A percentile compares a stretch with the other conserved stretches of the same genome.
These are phyloP conservation scores for Phrynosoma platyrhinos DNA, from an alignment of 2,113 vertebrate species.

Conservation along the genomic window DNA sequence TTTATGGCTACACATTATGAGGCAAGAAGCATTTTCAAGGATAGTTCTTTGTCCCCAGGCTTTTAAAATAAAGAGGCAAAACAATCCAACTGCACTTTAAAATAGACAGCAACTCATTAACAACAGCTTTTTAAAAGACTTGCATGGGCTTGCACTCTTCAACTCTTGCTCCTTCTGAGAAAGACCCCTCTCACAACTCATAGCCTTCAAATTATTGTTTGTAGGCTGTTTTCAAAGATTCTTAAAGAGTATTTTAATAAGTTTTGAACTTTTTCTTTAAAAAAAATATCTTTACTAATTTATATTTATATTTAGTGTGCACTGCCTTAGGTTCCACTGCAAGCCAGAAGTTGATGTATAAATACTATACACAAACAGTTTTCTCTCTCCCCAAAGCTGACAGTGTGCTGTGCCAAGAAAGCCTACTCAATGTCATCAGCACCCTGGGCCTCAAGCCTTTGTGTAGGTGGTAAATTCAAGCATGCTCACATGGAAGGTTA, in stretches of 20 bases:
- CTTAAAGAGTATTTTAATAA: too few relatives aligned
- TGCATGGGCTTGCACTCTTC: neutral
- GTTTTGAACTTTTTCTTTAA: too few relatives aligned
- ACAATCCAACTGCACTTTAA: neutral
- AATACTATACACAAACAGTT: neutral
- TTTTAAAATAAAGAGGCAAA: neutral
- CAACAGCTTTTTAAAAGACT: neutral
- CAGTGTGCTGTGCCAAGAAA: neutral
- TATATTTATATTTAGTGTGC: too few relatives aligned
- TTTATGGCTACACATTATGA: constrained; percentile 38
- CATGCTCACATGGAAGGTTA: too few relatives aligned
- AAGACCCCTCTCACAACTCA: too few relatives aligned
- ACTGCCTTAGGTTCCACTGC: too few relatives aligned
- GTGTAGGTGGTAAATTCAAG: neutral
- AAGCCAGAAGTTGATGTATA: too few relatives aligned
- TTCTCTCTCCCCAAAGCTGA: neutral
- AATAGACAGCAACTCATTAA: neutral
- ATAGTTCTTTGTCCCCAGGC: constrained; percentile 6
- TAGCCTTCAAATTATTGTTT: too few relatives aligned
- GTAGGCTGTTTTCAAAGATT: too few relatives aligned
- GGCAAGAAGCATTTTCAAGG: constrained; percentile 57
- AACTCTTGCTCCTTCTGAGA: too few relatives aligned
- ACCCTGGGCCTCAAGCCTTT: neutral
- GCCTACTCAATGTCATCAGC: too few relatives aligned
- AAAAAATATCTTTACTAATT: neutral